Conservation (phyloP, 1,140 invertebrate species). For the Trachymyrmex cornetzi region DNA sequence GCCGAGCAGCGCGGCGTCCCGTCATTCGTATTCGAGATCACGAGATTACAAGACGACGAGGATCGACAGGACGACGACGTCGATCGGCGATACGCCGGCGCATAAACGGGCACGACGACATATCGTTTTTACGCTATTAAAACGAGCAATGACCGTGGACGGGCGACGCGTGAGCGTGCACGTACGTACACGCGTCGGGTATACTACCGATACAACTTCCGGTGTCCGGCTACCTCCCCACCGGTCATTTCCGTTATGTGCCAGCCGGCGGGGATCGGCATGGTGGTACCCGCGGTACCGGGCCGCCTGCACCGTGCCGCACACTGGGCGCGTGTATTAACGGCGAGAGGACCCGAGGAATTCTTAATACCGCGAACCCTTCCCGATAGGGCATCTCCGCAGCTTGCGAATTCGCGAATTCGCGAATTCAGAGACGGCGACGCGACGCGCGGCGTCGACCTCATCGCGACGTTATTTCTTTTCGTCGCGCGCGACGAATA, state of each 20-base stretch:
- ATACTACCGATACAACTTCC: conserved; percentile 84
- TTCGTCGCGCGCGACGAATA: background rate
- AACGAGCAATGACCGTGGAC: conserved; percentile 70
- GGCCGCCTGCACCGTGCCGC: background rate
- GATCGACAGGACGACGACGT: background rate
- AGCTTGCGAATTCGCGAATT: background rate
- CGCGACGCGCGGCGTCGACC: background rate
- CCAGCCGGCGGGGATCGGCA: conserved; percentile 70
- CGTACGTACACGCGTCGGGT: conserved; percentile 78
- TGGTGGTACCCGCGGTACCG: conserved; percentile 41
- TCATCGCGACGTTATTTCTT: conserved; percentile 8
- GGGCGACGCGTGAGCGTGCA: conserved; percentile 49
- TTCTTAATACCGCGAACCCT: conserved; percentile 20
- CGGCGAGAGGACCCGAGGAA: conserved; percentile 13
- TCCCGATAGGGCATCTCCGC: background rate
- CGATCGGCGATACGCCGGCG: conserved; percentile 23
- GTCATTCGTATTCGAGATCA: conserved; percentile 4
- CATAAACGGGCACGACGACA: conserved; percentile 6
- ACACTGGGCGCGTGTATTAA: background rate
- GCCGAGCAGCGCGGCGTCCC: background rate
- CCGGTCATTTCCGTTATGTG: conserved; percentile 71
- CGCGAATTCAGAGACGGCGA: background rate
- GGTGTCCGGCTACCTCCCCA: conserved; percentile 78
- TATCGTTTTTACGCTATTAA: conserved; percentile 68
- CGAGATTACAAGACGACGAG: background rate